Evolutionary conservation across 2,113 vertebrate species (phyloP), one percentile per base, ranked within the genome.

Genomic region (Chloebia gouldiae): DNA sequence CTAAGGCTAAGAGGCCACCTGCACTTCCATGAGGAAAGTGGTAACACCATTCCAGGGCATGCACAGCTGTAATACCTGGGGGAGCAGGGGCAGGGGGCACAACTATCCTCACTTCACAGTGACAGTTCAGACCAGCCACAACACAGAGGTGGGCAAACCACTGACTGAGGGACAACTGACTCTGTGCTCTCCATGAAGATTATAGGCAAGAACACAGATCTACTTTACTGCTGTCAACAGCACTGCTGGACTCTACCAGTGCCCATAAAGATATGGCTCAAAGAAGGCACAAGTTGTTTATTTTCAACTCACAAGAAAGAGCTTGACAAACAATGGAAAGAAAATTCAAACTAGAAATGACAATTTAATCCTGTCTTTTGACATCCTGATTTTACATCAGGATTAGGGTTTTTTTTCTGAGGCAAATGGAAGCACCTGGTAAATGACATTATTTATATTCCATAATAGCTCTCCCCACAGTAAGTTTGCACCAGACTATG

Each of bases 161-260:
- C 4, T 0, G 0, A 31, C 50, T 47, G 27, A 84, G n/a, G 81
- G 11, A 78, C 13, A 75, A 33, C 7, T 7, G 35, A 18, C 47
- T 42, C 54, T 28, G 7, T 51, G 57, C 13, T 85, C 39, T 15
- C 24, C 35, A 45, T 13, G 35, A n/a, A 64, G 37, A 53, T 42
- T 15, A 76, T 0, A 69, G 50, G 37, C 53, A 92, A 73, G 35
- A 81, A 21, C 9, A 76, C 31, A 66, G 14, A 80, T 51, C 73
- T 79, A 15, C 35, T 56, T 68, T 15, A 61, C 20, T 44, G 20
- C 35, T 79, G 31, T 6, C 49, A 68, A 24, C 18, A 54, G 20
- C 11, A 64, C 0, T 13, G 30, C 17, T 72, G 40, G 33, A 23
- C 11, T 60, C 9, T 8, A 37, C 18, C 13, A 79, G 8, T 11